phyloP scores from a whole-genome alignment of 2,888 invertebrate species.

The Agonopterix subpropinquella region DNA sequence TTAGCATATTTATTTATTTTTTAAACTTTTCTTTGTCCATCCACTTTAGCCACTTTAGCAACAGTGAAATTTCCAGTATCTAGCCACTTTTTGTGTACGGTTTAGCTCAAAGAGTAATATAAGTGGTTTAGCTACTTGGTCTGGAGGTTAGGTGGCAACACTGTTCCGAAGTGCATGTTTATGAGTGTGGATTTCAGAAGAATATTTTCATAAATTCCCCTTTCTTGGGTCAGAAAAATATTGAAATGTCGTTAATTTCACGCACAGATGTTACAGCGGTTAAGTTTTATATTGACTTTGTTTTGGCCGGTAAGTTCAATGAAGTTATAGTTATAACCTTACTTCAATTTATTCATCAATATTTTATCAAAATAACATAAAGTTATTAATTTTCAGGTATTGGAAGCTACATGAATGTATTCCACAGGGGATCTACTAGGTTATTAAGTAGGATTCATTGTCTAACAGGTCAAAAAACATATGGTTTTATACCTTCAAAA shows the following conservation, averaged over 20 bases:
- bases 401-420: constrained; percentile 62
- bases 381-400: constrained; percentile 55
- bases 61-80: too few relatives aligned
- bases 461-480: constrained; percentile 72
- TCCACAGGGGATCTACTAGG: constrained; percentile 23
- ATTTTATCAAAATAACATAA: background rate
- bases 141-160: too few relatives aligned
- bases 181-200: too few relatives aligned
- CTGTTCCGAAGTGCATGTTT: too few relatives aligned
- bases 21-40: too few relatives aligned
- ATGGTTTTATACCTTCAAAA: constrained; percentile 63
- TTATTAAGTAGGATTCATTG: constrained; percentile 28
- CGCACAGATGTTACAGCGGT: constrained; percentile 72
- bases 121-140: too few relatives aligned
- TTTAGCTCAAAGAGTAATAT: too few relatives aligned
- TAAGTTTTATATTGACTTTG: constrained; percentile 45
- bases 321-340: constrained; percentile 19
- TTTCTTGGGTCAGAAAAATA: background rate
- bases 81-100: too few relatives aligned
- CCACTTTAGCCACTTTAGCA: too few relatives aligned
- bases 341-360: background rate
- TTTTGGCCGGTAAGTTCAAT: constrained; percentile 62
- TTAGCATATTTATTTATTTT: too few relatives aligned
- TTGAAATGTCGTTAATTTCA: constrained; percentile 25
- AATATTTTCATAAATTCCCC: too few relatives aligned